phyloP scores from a whole-genome alignment of 2,797 vertebrate species.

The Acrossocheilus fasciatus region DNA sequence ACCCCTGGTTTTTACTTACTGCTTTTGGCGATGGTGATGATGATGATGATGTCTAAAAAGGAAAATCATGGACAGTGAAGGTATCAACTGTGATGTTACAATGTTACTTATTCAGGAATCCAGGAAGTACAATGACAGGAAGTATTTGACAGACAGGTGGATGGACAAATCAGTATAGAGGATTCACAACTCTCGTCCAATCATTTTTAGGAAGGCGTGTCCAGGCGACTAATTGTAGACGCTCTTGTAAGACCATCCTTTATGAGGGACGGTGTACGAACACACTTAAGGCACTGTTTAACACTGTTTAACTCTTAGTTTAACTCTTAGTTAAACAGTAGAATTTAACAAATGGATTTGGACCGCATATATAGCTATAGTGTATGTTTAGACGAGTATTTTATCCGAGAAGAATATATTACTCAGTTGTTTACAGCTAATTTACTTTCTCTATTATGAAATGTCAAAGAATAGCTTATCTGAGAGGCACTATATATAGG shows the following conservation, averaged over 20 bases:
- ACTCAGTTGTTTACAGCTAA: neutral
- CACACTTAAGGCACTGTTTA: neutral
- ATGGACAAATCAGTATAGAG: conserved; percentile 65
- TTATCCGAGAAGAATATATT: neutral
- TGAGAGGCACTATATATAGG: neutral
- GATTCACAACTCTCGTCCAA: conserved; percentile 40
- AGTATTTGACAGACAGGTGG: conserved; percentile 52
- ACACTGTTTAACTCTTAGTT: neutral
- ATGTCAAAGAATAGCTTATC: neutral
- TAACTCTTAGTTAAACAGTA: neutral
- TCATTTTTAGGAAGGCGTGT: conserved; percentile 50
- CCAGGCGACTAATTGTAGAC: conserved; percentile 25
- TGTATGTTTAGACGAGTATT: neutral
- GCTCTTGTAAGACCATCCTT: conserved; percentile 15
- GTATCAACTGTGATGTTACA: conserved; percentile 22
- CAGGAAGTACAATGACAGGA: conserved; percentile 64
- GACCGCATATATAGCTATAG: neutral
- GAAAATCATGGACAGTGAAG: conserved; percentile 29
- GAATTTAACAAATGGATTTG: neutral
- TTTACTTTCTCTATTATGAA: neutral
- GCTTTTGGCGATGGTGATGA: conserved; percentile 54
- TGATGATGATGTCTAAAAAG: conserved; percentile 37
- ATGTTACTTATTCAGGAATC: conserved; percentile 67
- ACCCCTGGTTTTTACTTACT: conserved; percentile 70
- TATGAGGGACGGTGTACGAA: neutral